Evolutionary conservation across 2,797 vertebrate genomes (phyloP).

Genomic region (Trachurus trachurus): DNA sequence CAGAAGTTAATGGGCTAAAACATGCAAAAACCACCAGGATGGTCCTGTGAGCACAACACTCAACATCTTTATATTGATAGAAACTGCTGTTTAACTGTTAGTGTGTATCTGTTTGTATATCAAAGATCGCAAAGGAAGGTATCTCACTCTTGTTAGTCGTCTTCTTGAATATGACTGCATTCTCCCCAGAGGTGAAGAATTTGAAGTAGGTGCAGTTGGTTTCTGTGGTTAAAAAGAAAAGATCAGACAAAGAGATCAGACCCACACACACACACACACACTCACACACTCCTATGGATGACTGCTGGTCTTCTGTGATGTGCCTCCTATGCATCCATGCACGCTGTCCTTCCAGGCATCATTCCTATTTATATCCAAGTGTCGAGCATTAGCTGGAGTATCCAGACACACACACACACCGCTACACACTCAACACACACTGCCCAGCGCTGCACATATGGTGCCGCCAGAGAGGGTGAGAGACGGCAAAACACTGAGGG

Average conservation of each 20-base stretch:
- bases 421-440: constrained; percentile 36
- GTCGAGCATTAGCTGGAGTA: constrained; percentile 73
- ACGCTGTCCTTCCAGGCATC: constrained; percentile 78
- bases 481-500: constrained; percentile 60
- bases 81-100: constrained; percentile 22
- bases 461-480: constrained; percentile 66
- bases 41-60: constrained; percentile 39
- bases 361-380: constrained; percentile 83
- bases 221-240: constrained; percentile 82
- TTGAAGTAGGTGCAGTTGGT: constrained; percentile 95
- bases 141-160: constrained; percentile 90
- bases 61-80: constrained; percentile 64
- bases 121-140: constrained; percentile 11
- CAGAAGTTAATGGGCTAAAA: constrained; percentile 68
- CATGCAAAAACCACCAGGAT: constrained; percentile 46
- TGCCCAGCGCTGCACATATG: constrained; percentile 72
- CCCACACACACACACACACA: constrained; percentile 23
- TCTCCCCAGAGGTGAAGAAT: constrained; percentile 94
- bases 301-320: constrained; percentile 71
- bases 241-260: constrained; percentile 49
- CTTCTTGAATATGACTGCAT: constrained; percentile 91
- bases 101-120: constrained; percentile 13
- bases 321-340: constrained; percentile 77
- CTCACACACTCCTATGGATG: constrained; percentile 46
- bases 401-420: constrained; percentile 51